Percentiles rank a stretch among this genome's conserved stretches.
Conservation (phyloP, 53 echinoderm and acorn worm genomes). For the Henricia sp. region DNA sequence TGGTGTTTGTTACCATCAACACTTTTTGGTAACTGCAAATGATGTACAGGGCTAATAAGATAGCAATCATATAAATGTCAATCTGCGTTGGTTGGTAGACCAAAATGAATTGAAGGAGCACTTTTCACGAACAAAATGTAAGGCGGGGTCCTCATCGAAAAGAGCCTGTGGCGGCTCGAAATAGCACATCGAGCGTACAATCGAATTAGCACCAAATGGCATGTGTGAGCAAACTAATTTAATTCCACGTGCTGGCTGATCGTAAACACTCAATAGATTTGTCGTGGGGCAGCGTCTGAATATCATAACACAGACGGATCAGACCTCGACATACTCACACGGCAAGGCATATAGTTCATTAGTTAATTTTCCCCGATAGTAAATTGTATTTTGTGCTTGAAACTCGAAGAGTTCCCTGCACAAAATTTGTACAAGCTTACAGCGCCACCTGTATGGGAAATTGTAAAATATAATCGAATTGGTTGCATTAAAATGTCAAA, state of each 20-base stretch:
- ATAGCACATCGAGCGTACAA: conserved; percentile 34
- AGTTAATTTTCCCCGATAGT: too few species aligned
- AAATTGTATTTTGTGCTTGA: too few species aligned
- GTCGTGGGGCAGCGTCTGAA: conserved; percentile 41
- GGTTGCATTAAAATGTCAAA: conserved; percentile 34
- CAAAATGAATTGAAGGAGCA: conserved; percentile 39
- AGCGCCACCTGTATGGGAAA: too few species aligned
- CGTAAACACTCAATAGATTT: conserved; percentile 49
- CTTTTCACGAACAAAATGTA: conserved; percentile 9
- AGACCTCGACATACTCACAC: too few species aligned
- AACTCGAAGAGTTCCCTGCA: too few species aligned
- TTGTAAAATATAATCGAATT: conserved; percentile 53
- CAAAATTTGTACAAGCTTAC: too few species aligned
- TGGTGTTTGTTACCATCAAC: too few species aligned
- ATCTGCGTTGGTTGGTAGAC: conserved; percentile 24
- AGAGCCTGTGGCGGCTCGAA: conserved; percentile 19
- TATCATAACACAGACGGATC: conserved; percentile 46
- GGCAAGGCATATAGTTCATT: too few species aligned
- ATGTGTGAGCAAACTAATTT: conserved; percentile 42
- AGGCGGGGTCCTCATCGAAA: background rate
- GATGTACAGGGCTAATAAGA: too few species aligned
- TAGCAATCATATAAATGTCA: conserved; percentile 55
- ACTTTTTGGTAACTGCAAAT: too few species aligned
- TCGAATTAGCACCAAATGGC: conserved; percentile 55
- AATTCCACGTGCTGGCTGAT: conserved; percentile 52